Base-by-base conservation (phyloP, 2,113 vertebrate species). In the Okapia johnstoni region DNA sequence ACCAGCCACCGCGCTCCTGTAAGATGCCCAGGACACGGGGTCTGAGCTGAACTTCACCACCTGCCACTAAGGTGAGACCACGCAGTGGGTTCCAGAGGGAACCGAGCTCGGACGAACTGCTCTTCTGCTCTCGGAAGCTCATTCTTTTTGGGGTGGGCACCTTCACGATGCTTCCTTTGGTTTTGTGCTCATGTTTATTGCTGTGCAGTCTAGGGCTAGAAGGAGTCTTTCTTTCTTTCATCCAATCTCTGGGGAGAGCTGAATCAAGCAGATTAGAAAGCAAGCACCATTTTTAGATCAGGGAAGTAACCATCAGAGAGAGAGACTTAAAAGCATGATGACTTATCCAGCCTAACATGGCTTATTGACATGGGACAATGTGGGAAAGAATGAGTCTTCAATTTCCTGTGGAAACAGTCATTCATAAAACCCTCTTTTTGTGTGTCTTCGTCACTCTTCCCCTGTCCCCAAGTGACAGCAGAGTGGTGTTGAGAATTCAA, bases 321-420 rank as follows among this genome's bases (percentile, higher is more conserved):
- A 58, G 97, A 91, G 46, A 60, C 30, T 66, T 79, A 46, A 94
- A 76, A 36, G 88, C 81, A 87, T 28, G 36, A 48, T n/a, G 57
- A 77, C 92, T 94, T 91, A 92, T 0, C 36, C 66, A 50, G 96
- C 80, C 26, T 87, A 1, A 25, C 66, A 5, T 83, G 93, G 76
- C 95, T 98, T 80, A 88, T 5, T 96, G 96, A 90, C 12, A 3
- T 1, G 3, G 83, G 90, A 43, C 58, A 77, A 2, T 2, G 55
- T 84, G 93, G 57, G 70, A 93, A 58, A 16, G 5, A 79, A 88
- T 93, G 95, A 96, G 92, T 52, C 96, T 95, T 98, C 93, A 7
- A 94, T 97, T 97, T 98, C 97, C 97, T 80, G 58, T 98, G 93
- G 94, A 96, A 97, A 89, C 2, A 89, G 60, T 79, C 94, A 89